Evolutionary conservation across 2,113 vertebrate species (phyloP).

Genomic region (Rousettus leschenaultii): DNA sequence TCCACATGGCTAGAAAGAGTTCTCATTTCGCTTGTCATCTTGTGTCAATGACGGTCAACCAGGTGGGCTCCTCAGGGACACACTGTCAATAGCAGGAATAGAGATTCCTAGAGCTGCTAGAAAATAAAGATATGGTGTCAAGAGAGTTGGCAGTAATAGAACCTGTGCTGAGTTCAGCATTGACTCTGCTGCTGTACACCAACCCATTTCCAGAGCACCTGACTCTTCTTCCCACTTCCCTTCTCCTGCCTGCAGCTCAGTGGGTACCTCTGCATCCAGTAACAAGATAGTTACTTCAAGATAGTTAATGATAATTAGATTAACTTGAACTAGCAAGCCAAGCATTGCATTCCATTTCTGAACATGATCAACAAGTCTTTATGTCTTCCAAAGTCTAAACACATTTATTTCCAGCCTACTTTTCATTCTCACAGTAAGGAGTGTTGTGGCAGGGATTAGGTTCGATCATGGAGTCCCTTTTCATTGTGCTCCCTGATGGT

Average conservation of each 20-base stretch:
- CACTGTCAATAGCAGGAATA: background rate
- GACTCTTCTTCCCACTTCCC: too few species aligned
- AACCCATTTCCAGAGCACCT: background rate
- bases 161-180: accelerated
- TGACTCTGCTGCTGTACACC: too few species aligned
- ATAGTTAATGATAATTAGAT: background rate
- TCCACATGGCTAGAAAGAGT: background rate
- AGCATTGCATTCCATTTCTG: background rate
- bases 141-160: background rate
- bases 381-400: background rate
- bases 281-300: background rate
- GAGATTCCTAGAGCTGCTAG: background rate
- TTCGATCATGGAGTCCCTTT: background rate
- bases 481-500: too few species aligned
- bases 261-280: background rate
- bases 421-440: background rate
- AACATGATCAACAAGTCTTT: too few species aligned
- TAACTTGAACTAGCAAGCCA: background rate
- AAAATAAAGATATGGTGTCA: too few species aligned
- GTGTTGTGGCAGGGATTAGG: accelerated
- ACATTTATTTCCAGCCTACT: background rate
- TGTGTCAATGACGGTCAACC: too few species aligned
- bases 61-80: background rate
- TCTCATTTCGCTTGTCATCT: background rate
- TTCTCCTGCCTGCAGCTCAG: background rate